A percentile compares a stretch with the other conserved stretches of the same genome.
Conservation (phyloP, 2,113 vertebrate genomes). For the Empidonax traillii region DNA sequence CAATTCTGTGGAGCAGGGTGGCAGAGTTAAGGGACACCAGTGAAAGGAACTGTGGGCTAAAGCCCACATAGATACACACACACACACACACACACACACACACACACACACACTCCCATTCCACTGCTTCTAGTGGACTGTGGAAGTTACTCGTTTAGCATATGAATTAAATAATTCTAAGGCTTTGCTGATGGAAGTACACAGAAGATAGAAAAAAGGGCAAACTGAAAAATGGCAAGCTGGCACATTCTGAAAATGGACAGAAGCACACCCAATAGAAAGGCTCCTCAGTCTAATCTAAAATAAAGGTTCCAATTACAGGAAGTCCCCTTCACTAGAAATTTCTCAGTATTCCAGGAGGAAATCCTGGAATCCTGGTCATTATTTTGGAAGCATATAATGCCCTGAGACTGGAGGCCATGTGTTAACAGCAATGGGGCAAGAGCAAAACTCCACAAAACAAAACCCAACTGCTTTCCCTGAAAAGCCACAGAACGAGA, state of each 20-base stretch:
- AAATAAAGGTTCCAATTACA: neutral
- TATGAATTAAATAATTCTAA: neutral
- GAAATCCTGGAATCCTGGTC: neutral
- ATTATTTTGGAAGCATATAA: neutral
- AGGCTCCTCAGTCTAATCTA: neutral
- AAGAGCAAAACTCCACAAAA: neutral
- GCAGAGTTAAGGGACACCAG: neutral
- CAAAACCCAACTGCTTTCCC: neutral
- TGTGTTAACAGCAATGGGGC: neutral
- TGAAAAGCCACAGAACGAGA: neutral
- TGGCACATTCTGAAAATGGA: neutral
- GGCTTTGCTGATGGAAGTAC: neutral
- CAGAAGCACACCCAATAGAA: neutral
- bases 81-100: too few relatives aligned
- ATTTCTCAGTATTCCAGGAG: neutral
- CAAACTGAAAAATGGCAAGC: neutral
- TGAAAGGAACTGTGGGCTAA: neutral
- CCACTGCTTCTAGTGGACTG: neutral
- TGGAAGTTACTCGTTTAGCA: neutral
- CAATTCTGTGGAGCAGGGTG: neutral
- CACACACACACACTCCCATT: neutral
- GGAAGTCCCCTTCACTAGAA: neutral
- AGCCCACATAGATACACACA: neutral
- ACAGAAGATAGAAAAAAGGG: neutral
- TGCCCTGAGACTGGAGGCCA: neutral